phyloP scores from a whole-genome alignment of 2,113 vertebrate genomes.

The Thalassarche chlororhynchos region DNA sequence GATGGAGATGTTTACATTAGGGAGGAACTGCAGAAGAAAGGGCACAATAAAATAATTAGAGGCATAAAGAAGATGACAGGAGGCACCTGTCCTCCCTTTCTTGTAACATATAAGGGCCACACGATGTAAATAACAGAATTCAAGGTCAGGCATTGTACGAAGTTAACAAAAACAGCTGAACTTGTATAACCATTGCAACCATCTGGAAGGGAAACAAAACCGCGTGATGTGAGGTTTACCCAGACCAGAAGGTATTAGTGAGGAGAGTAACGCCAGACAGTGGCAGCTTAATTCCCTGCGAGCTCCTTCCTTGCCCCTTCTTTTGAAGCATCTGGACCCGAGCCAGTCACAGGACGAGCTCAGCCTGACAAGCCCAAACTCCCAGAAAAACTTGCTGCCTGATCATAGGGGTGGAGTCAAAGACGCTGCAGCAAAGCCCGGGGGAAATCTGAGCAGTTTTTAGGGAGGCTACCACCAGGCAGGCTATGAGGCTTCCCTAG shows the following conservation, averaged over 20 bases:
- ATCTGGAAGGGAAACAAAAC: background rate
- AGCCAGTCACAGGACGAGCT: background rate
- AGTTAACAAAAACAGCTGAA: background rate
- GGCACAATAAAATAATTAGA: background rate
- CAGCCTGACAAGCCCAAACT: background rate
- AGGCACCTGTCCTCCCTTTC: background rate
- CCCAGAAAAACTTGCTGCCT: background rate
- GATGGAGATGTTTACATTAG: background rate
- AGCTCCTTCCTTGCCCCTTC: background rate
- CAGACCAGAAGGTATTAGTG: background rate
- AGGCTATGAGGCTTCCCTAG: background rate
- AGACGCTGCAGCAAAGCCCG: background rate
- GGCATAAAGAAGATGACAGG: background rate
- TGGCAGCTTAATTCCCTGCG: background rate
- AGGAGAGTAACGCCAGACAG: background rate
- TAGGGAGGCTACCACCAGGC: background rate
- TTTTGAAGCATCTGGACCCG: background rate
- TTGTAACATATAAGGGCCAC: background rate
- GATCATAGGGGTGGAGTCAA: background rate
- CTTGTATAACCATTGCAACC: background rate
- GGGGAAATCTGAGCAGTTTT: background rate
- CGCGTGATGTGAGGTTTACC: background rate
- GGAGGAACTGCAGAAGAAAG: background rate
- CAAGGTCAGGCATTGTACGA: background rate
- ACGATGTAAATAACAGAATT: background rate